Evolutionary conservation across 2,797 vertebrate species (phyloP), one percentile per base, ranked within the genome.

Genomic region (Sebastes diaconus): DNA sequence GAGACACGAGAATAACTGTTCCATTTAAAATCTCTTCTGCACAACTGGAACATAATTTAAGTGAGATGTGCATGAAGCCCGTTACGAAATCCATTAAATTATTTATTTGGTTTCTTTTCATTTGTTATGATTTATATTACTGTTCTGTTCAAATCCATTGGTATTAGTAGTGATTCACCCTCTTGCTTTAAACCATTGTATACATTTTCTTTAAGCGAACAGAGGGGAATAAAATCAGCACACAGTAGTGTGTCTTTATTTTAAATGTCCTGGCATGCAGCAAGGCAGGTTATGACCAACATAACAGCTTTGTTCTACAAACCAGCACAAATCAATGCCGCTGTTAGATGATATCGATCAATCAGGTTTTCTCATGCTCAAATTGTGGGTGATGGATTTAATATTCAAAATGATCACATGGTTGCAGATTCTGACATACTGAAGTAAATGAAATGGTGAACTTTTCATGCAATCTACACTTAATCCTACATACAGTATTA

Each of bases 261-360:
- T 79, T 22, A 82, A 84, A 73, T 77, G 61, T 83, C 55, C 72
- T 75, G 70, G 83, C 84, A 92, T 88, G 76, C 79, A 77, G 78
- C 80, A 84, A 87, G 88, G 82, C 87, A 79, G 84, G 69, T 88
- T 87, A 87, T 85, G 83, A 79, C 59, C 66, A 76, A 81, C 83
- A 82, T 86, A 79, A 82, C 82, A 79, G 78, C 82, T 85, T 91
- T 93, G 88, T 88, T 89, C 83, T 70, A 85, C 92, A 94, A 94
- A 94, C 91, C 92, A 92, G 77, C 75, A 87, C 91, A 93, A 91
- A 94, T 92, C 92, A 93, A 92, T 93, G 90, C 60, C 29, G 68
- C 69, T 70, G 42, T 68, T 25, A 42, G 7, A 36, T 46, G 2
- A 61, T 25, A 55, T n/a, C 5, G 3, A 29, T 59, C 4, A 68